These are phyloP conservation scores for Eclectus roratus DNA, from an alignment of 2,113 vertebrate species.

Conservation along the genomic window DNA sequence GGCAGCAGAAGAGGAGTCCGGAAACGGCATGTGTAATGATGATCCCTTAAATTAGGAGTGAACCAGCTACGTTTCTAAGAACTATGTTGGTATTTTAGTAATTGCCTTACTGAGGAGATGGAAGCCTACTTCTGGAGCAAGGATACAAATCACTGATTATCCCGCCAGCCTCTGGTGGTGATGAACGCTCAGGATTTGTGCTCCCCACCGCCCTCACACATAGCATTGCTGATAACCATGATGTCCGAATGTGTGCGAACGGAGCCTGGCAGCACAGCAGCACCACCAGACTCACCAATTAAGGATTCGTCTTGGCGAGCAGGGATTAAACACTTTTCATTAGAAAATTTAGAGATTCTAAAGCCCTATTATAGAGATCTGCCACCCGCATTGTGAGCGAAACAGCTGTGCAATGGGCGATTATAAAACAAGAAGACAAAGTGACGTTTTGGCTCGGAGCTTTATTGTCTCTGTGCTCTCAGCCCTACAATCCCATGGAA, in stretches of 20 bases:
- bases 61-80: neutral
- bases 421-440: conserved; percentile 30
- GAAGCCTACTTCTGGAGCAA: neutral
- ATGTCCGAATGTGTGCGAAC: neutral
- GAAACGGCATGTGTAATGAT: rapidly evolving
- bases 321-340: conserved; percentile 52
- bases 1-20: neutral
- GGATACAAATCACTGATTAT: neutral
- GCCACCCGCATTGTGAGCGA: neutral
- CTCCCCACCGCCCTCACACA: neutral
- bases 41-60: neutral
- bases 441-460: neutral
- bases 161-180: neutral
- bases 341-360: conserved; percentile 41
- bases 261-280: neutral
- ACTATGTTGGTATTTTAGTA: neutral
- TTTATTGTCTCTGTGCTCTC: conserved; percentile 28
- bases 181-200: neutral
- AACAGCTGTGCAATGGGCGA: conserved; percentile 13
- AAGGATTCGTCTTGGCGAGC: neutral
- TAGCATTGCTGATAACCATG: neutral
- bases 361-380: conserved; percentile 31
- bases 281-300: conserved; percentile 10
- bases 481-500: conserved; percentile 39
- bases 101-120: neutral